Percentiles rank a stretch among this genome's conserved stretches.
Conservation (phyloP, 2,113 vertebrate genomes). For the Eptatretus burgeri region DNA sequence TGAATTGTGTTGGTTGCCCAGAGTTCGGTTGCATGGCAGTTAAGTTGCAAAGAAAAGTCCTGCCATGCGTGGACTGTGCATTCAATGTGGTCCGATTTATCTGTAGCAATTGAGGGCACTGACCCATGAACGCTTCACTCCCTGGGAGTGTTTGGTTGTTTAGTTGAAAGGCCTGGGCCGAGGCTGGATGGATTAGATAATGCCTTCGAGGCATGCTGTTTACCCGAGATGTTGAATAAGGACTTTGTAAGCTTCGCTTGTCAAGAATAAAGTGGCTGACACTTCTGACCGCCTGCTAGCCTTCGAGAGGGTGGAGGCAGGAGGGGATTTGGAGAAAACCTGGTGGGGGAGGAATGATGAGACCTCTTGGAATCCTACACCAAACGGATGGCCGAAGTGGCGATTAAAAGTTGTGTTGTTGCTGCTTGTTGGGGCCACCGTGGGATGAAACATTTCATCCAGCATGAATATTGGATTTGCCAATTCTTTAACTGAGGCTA, state of each 20-base stretch:
- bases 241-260: conserved; percentile 3
- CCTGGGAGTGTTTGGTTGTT: conserved; percentile 6
- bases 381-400: not conserved
- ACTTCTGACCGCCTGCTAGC: not conserved
- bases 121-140: conserved; percentile 2
- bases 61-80: too few species aligned
- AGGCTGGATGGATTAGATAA: conserved; percentile 3
- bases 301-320: conserved; percentile 2
- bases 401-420: not conserved
- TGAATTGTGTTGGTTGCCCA: too few species aligned
- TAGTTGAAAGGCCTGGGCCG: conserved; percentile 2
- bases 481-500: too few species aligned
- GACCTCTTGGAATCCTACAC: conserved; percentile 2
- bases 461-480: too few species aligned
- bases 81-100: not conserved
- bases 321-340: not conserved
- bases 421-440: not conserved
- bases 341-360: not conserved
- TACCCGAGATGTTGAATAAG: conserved; percentile 5
- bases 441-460: too few species aligned
- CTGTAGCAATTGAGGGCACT: not conserved
- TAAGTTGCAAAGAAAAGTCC: too few species aligned
- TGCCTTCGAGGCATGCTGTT: conserved; percentile 1
- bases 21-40: too few species aligned
- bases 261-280: conserved; percentile 4